A percentile compares a stretch with the other conserved stretches of the same genome.
Evolutionary conservation across 2,113 vertebrate species (phyloP).

Genomic region (Verasper variegatus): DNA sequence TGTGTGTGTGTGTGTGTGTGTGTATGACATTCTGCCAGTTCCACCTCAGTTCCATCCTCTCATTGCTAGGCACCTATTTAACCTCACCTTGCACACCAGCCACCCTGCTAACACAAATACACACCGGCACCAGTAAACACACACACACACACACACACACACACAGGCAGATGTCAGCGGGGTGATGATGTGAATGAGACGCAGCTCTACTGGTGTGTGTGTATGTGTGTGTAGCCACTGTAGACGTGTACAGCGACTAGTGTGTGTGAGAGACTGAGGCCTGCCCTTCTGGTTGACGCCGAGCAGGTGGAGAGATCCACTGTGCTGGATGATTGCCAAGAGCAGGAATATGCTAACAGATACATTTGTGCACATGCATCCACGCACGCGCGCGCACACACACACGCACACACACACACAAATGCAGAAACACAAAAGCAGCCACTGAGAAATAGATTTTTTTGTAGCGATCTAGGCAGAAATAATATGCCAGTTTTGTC

Average conservation of each 20-base stretch:
- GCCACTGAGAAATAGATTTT: conserved; percentile 42
- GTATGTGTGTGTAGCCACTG: background rate
- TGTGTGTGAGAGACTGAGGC: conserved; percentile 29
- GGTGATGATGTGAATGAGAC: conserved; percentile 72
- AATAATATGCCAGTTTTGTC: conserved; percentile 72
- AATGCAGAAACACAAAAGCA: conserved; percentile 24
- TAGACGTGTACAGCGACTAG: no score
- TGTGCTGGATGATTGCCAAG: conserved; percentile 56
- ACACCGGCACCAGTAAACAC: conserved; percentile 46
- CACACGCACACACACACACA: conserved; percentile 12
- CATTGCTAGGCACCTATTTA: conserved; percentile 72
- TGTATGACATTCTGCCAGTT: conserved; percentile 69
- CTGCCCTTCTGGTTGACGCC: conserved; percentile 52
- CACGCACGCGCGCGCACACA: background rate
- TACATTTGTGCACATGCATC: conserved; percentile 14
- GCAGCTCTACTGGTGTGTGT: conserved; percentile 34
- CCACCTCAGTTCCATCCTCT: conserved; percentile 71
- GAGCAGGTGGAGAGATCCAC: conserved; percentile 61
- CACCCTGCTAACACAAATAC: conserved; percentile 64
- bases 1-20: conserved; percentile 33
- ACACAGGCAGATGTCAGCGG: conserved; percentile 63
- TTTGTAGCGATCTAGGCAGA: conserved; percentile 51
- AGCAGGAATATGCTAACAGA: conserved; percentile 35
- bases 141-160: background rate
- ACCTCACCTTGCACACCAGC: conserved; percentile 69